These are phyloP conservation scores for Brachypalpus laphriformis DNA, from an alignment of 2,888 invertebrate species.

Conservation along the genomic window DNA sequence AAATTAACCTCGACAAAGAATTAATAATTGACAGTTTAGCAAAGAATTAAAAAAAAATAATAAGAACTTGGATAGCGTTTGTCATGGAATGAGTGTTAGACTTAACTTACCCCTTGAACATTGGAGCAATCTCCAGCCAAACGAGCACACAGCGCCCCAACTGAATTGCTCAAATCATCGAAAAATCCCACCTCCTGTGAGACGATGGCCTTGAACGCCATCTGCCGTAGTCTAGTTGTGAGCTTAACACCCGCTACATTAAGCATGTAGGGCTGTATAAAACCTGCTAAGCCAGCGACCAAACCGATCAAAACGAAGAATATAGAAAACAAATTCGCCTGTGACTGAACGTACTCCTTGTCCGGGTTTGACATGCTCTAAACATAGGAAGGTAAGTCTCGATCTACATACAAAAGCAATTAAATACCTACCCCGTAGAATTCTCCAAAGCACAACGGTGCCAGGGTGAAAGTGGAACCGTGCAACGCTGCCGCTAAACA, in stretches of 20 bases:
- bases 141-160: slow-evolving; percentile 88
- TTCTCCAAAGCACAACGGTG: slow-evolving; percentile 91
- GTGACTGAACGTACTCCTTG: slow-evolving; percentile 84
- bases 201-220: slow-evolving; percentile 87
- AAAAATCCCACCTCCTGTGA: slow-evolving; percentile 90
- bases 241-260: slow-evolving; percentile 90
- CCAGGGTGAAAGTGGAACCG: slow-evolving; percentile 89
- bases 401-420: too few relatives aligned
- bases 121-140: slow-evolving; percentile 89
- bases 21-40: too few relatives aligned
- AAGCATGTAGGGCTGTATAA: slow-evolving; percentile 89
- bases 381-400: not conserved
- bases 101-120: slow-evolving; percentile 86
- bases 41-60: too few relatives aligned
- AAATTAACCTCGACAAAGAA: too few relatives aligned
- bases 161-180: slow-evolving; percentile 87
- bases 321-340: slow-evolving; percentile 86
- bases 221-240: slow-evolving; percentile 85
- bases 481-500: slow-evolving; percentile 87
- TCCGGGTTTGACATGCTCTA: slow-evolving; percentile 87
- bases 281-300: slow-evolving; percentile 86
- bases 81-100: too few relatives aligned
- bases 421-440: slow-evolving; percentile 89
- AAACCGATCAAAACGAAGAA: slow-evolving; percentile 87
- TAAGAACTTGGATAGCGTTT: too few relatives aligned